Evolutionary conservation across 2,113 vertebrate genomes (phyloP), one percentile per base, ranked within the genome.

Genomic region (Pogonocichla stellata): DNA sequence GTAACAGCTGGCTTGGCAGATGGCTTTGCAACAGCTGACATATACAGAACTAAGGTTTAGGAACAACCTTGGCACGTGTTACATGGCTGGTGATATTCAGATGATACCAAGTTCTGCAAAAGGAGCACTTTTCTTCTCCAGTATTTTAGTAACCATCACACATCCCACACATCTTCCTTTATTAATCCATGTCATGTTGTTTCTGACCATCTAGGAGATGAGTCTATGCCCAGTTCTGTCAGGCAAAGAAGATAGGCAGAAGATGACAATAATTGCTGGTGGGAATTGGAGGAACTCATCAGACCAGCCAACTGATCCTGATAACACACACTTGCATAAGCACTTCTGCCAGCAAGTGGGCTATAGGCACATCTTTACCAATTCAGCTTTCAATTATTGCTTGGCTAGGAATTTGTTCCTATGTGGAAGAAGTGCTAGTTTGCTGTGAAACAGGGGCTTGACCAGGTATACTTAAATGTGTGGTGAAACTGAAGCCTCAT

Each of bases 1-100:
- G 85, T 93, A 95, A 88, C 82, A 96, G 58, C 90, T 96, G 92
- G 38, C 33, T 92, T 86, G 75, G 64, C 85, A 95, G 92, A 94
- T 94, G 90, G 90, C 47, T 92, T 93, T 81, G 47, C 79, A 92
- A 43, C 56, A 94, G 85, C 90, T 96, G 79, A 93, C 54, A 66
- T 15, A 26, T 80, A 34, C 51, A 88, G 77, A 90, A 74, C n/a
- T 62, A 78, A 88, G 50, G 80, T 86, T 78, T 86, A 88, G 67
- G 62, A 95, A 56, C 0, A 51, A 92, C 88, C 81, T 86, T 95
- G 95, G 60, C 74, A 45, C 1, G 0, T 82, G 51, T 66, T 94
- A 82, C 2, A 0, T 62, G 58, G 15, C 42, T 95, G 42, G 19
- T 72, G 31, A 13, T 73, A 14, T 50, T 95, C n/a, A 79, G 70